These are phyloP conservation scores for Agrochola circellaris DNA, from an alignment of 2,888 invertebrate species.

Conservation along the genomic window DNA sequence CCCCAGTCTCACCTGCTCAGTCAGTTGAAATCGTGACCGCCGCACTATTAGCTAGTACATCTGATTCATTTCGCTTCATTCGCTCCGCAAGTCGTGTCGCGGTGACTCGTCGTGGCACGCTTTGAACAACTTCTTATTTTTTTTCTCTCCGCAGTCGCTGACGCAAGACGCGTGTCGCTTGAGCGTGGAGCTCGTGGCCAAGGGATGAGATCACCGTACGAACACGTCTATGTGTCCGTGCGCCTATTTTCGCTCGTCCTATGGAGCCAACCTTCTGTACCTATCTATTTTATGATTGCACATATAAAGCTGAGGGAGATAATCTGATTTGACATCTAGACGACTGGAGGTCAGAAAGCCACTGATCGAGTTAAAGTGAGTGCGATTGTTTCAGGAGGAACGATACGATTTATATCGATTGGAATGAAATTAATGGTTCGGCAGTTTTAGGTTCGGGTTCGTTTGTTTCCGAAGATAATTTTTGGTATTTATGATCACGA, in stretches of 20 bases:
- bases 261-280: neutral
- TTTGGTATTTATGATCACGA: neutral
- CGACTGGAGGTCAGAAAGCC: conserved; percentile 44
- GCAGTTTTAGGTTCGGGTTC: neutral
- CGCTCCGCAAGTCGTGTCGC: neutral
- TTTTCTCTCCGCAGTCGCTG: neutral
- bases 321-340: conserved; percentile 59
- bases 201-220: neutral
- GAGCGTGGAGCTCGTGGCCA: neutral
- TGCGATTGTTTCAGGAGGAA: neutral
- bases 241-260: neutral
- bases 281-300: neutral
- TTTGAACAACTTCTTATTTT: neutral
- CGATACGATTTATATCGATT: conserved; percentile 26
- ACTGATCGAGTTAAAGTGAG: conserved; percentile 35
- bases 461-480: neutral
- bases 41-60: neutral
- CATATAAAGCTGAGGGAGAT: conserved; percentile 25
- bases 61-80: neutral
- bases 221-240: neutral
- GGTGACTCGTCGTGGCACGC: neutral
- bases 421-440: too few species aligned
- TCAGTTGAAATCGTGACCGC: neutral
- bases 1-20: neutral
- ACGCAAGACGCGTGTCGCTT: neutral